Conservation (phyloP, 2,113 vertebrate species). For the Caloenas nicobarica region DNA sequence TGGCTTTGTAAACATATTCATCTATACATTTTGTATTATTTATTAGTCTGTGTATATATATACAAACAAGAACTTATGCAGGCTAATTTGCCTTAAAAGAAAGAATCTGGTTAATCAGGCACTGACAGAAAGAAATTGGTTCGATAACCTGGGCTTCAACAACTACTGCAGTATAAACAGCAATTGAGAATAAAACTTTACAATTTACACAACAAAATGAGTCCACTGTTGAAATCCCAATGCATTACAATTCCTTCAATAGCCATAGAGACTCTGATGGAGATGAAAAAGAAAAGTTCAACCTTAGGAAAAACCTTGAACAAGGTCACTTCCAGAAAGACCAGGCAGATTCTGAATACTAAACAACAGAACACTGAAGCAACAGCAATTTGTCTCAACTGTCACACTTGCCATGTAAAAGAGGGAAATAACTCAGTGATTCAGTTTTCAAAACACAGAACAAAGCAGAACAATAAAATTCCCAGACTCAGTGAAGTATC, state of each 20-base stretch:
- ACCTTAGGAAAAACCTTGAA: background rate
- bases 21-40: background rate
- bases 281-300: background rate
- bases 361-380: background rate
- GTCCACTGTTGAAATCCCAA: background rate
- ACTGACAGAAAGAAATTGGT: background rate
- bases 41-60: background rate
- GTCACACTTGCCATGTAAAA: background rate
- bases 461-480: background rate
- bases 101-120: background rate
- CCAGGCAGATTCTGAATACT: background rate
- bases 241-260: background rate
- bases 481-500: background rate
- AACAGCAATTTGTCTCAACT: background rate
- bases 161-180: background rate
- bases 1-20: background rate
- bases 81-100: background rate
- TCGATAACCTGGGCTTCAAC: background rate
- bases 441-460: background rate
- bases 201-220: background rate
- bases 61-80: background rate
- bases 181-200: background rate
- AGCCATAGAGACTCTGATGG: background rate
- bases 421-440: background rate
- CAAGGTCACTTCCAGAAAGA: background rate